Evolutionary conservation across 2,797 vertebrate genomes (phyloP).

Genomic region (Sebastes aleutianus): DNA sequence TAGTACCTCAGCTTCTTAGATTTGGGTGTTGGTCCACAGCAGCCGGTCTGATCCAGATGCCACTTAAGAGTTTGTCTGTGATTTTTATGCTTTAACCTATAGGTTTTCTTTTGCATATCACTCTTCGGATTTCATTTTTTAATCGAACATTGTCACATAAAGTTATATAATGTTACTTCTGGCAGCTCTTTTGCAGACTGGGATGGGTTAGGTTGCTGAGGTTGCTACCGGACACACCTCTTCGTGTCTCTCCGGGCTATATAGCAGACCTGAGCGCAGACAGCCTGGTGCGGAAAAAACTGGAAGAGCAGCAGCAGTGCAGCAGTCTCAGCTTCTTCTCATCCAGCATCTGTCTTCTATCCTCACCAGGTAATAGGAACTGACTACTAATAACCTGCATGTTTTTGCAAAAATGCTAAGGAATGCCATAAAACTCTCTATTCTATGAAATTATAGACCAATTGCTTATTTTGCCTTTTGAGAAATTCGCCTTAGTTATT

Average conservation of each 20-base stretch:
- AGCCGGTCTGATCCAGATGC: not conserved
- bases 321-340: not conserved
- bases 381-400: not conserved
- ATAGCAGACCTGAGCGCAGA: not conserved
- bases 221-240: conserved; percentile 32
- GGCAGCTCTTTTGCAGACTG: not conserved
- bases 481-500: not conserved
- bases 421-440: not conserved
- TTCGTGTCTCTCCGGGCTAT: not conserved
- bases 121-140: not conserved
- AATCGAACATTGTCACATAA: not conserved
- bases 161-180: not conserved
- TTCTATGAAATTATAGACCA: not conserved
- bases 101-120: not conserved
- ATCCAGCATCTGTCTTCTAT: conserved; percentile 22
- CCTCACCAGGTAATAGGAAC: conserved; percentile 47
- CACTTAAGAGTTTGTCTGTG: not conserved
- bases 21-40: not conserved
- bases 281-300: conserved; percentile 2
- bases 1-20: not conserved
- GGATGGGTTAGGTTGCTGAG: not conserved
- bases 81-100: not conserved
- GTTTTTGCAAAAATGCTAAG: not conserved
- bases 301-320: conserved; percentile 25
- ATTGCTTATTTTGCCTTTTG: not conserved